Evolutionary conservation across 2,113 vertebrate genomes (phyloP), one percentile per base, ranked within the genome.

Genomic region (Nothocercus nigrocapillus): DNA sequence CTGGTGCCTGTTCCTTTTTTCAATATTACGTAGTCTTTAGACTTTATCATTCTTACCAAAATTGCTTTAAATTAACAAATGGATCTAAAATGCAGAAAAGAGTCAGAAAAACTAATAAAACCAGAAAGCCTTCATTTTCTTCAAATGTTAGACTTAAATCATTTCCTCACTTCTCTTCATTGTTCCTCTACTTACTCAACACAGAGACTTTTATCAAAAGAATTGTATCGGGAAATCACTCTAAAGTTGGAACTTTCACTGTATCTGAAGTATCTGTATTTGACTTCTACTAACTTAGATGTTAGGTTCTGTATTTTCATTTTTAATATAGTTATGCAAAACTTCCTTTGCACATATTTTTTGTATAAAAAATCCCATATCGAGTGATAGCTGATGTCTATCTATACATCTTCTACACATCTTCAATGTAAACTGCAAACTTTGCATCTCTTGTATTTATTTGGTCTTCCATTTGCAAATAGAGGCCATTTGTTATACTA

Each of bases 401-500:
- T 47, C 54, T 54, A 86, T 49, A 49, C 19, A 49, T 22, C 49
- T 49, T 17, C 3, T 11, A 42, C 42, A 61, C 14, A 45, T 67
- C 61, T 83, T 82, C 51, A 47, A 6, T 22, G 21, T 32, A 78
- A 91, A 27, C 34, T 72, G 17, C 8, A 75, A 90, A 70, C 38
- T 72, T 95, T 61, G 7, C 25, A 78, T 80, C 32, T 67, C 42
- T 80, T 62, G 51, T 47, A 63, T 67, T 86, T 90, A 56, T 78
- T 88, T 36, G 28, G 34, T 81, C 28, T 72, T 63, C 42, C 38
- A 80, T 78, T 90, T 96, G 83, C 84, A 94, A 91, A 93, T 36
- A 94, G n/a, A 56, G 34, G 28, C 56, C 64, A 68, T 90, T 94
- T 92, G 58, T 92, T 95, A 78, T 22, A 58, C 10, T 61, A 86